A percentile compares a stretch with the other conserved stretches of the same genome.
Evolutionary conservation across 2,888 invertebrate species (phyloP).

Genomic region (Emmelina monodactyla): DNA sequence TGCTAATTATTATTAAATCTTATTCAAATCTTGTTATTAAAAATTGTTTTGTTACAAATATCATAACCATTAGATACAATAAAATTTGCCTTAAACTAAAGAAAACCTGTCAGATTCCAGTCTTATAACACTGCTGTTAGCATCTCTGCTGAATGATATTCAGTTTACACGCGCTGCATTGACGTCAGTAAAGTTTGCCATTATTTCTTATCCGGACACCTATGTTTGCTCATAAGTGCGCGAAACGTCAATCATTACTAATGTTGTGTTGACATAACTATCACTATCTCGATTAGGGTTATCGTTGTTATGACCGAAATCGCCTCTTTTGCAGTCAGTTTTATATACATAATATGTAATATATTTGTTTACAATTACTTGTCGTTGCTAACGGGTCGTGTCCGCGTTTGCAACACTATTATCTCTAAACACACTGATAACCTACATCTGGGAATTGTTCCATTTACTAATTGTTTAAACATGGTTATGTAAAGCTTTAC

Average conservation of each 20-base stretch:
- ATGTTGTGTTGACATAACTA: slow-evolving; percentile 3
- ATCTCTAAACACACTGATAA: slow-evolving; percentile 30
- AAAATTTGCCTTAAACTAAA: too few relatives aligned
- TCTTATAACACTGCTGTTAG: too few relatives aligned
- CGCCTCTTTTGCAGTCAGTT: too few relatives aligned
- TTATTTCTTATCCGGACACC: not conserved
- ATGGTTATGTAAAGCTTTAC: slow-evolving; percentile 32
- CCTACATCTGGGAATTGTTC: slow-evolving; percentile 43
- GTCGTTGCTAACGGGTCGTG: not conserved
- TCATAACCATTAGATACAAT: too few relatives aligned
- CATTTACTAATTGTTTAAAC: slow-evolving; percentile 38
- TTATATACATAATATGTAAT: too few relatives aligned
- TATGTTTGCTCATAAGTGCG: not conserved
- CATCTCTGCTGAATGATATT: too few relatives aligned
- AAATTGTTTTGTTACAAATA: too few relatives aligned
- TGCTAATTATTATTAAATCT: not conserved
- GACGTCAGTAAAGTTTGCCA: too few relatives aligned
- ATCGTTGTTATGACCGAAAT: too few relatives aligned
- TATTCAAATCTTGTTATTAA: not conserved
- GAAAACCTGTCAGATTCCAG: too few relatives aligned
- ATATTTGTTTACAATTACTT: too few relatives aligned
- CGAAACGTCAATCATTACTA: too few relatives aligned
- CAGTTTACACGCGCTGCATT: slow-evolving; percentile 37
- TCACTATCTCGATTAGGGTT: slow-evolving; percentile 15
- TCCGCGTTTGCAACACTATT: slow-evolving; percentile 16